Percentiles rank a stretch among this genome's conserved stretches.
phyloP scores from a whole-genome alignment of 2,888 invertebrate genomes.

The Brachypterus glaber region DNA sequence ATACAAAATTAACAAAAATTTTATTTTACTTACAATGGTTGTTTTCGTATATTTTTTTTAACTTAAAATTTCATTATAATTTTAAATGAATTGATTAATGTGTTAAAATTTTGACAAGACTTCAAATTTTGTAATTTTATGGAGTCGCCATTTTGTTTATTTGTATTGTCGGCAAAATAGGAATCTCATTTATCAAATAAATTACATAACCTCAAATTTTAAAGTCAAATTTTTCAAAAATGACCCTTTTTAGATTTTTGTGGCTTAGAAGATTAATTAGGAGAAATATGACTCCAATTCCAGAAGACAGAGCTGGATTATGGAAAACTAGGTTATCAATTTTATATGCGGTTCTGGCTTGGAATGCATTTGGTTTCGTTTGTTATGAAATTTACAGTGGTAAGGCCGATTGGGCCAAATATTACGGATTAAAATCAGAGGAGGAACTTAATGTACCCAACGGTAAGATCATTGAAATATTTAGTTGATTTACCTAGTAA shows the following conservation, averaged over 20 bases:
- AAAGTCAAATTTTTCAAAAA: constrained; percentile 17
- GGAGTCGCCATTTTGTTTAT: constrained; percentile 18
- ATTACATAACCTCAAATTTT: constrained; percentile 8
- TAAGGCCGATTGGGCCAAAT: constrained; percentile 58
- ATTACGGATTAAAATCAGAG: constrained; percentile 53
- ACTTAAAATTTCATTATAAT: constrained; percentile 1
- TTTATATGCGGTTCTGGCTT: constrained; percentile 55
- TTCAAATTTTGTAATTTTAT: constrained; percentile 20
- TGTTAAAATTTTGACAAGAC: constrained; percentile 19
- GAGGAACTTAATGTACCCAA: constrained; percentile 49
- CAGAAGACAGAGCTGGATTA: constrained; percentile 43
- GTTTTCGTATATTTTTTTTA: no score
- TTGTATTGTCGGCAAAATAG: constrained; percentile 9
- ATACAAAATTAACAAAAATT: no score
- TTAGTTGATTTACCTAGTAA: no score
- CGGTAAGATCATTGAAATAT: no score
- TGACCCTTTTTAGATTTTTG: constrained; percentile 40
- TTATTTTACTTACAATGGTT: no score
- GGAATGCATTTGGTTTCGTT: constrained; percentile 63
- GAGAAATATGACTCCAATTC: constrained; percentile 43
- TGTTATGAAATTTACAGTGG: constrained; percentile 50
- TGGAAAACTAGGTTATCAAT: constrained; percentile 57
- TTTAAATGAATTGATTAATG: constrained; percentile 8
- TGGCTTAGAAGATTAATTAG: constrained; percentile 47
- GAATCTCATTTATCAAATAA: constrained; percentile 1